A percentile compares a stretch with the other conserved stretches of the same genome.
phyloP scores from a whole-genome alignment of 2,888 invertebrate species.

The Nymphalis urticae region DNA sequence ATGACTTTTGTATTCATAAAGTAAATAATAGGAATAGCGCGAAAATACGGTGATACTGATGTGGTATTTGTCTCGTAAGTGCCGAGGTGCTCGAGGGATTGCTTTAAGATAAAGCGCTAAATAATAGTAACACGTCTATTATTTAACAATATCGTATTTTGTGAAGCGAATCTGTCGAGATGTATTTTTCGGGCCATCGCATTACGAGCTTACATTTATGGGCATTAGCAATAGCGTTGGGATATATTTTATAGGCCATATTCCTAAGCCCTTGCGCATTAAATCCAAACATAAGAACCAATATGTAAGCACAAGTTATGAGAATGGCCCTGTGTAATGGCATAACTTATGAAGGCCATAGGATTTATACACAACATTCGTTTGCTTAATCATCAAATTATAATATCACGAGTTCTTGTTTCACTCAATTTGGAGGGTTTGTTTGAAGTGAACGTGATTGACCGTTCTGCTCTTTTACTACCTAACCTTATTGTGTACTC shows the following conservation, averaged over 20 bases:
- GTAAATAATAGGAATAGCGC: no score
- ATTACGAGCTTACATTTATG: neutral
- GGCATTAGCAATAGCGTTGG: slow-evolving; percentile 2
- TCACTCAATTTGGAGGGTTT: neutral
- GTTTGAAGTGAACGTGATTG: neutral
- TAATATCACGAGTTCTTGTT: neutral
- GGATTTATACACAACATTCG: neutral
- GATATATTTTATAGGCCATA: slow-evolving; percentile 14
- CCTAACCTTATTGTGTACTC: neutral
- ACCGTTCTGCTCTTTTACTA: neutral
- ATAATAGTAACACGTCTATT: neutral
- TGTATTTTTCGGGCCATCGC: neutral
- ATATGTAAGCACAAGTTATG: slow-evolving; percentile 13
- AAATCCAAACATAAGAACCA: slow-evolving; percentile 10
- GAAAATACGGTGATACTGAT: no score
- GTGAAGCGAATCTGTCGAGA: slow-evolving; percentile 3
- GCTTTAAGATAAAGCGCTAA: neutral
- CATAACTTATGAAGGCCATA: neutral
- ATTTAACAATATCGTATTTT: neutral
- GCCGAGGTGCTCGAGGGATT: neutral
- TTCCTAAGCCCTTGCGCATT: slow-evolving; percentile 12
- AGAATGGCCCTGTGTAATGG: slow-evolving; percentile 10
- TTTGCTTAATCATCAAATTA: neutral
- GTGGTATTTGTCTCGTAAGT: no score
- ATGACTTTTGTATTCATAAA: no score